phyloP scores from a whole-genome alignment of 37 sponge, comb jelly and placozoan species.

The Theonella swinhoei region DNA sequence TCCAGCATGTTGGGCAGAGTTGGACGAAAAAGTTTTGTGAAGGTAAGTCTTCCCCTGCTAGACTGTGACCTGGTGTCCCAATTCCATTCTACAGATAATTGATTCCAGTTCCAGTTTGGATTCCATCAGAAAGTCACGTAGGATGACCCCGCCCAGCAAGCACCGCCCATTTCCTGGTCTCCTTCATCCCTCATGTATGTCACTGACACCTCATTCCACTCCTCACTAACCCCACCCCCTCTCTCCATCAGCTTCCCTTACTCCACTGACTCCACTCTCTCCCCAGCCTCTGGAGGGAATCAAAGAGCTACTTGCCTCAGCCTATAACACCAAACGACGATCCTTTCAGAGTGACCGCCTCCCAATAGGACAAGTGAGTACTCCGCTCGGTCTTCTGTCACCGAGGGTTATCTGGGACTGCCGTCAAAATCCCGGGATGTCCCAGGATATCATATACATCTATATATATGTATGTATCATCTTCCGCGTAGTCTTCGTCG shows the following conservation, averaged over 20 bases:
- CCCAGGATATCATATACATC: too few species aligned
- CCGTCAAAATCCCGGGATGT: too few species aligned
- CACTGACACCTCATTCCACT: too few species aligned
- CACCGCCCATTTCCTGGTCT: neutral
- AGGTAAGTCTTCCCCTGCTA: too few species aligned
- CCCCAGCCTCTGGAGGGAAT: neutral
- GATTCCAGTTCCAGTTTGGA: neutral
- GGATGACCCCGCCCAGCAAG: conserved; percentile 34
- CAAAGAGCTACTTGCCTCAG: neutral
- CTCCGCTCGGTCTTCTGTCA: neutral
- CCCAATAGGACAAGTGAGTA: neutral
- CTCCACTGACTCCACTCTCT: conserved; percentile 11
- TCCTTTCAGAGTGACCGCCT: conserved; percentile 1
- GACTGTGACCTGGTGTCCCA: too few species aligned
- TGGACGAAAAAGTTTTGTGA: conserved; percentile 16
- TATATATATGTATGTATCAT: too few species aligned
- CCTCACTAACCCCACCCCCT: neutral
- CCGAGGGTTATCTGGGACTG: too few species aligned
- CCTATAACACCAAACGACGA: conserved; percentile 1
- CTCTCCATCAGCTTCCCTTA: neutral
- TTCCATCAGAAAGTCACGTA: conserved; percentile 48
- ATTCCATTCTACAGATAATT: too few species aligned
- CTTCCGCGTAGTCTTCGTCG: too few species aligned
- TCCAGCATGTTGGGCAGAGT: neutral
- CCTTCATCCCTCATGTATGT: neutral